A percentile compares a stretch with the other conserved stretches of the same genome.
Conservation (phyloP, 2,888 invertebrate genomes). For the Vesta saturnalis region DNA sequence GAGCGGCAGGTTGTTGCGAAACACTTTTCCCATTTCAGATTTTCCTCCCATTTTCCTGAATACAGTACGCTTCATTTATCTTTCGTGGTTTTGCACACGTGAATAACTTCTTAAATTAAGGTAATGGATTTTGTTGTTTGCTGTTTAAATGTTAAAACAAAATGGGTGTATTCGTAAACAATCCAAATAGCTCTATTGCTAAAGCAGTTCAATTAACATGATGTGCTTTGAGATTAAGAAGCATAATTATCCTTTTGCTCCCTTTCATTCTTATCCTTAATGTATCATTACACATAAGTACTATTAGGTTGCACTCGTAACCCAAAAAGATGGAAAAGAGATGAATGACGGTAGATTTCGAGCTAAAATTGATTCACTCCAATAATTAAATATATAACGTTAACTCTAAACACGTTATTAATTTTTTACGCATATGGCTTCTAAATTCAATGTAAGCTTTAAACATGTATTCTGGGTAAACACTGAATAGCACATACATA, state of each 20-base stretch:
- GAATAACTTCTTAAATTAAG: constrained; percentile 24
- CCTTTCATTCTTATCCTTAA: not conserved
- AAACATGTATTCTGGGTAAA: too few species aligned
- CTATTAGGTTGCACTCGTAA: not conserved
- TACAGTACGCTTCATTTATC: constrained; percentile 7
- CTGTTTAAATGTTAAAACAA: not conserved
- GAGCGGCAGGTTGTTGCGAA: not conserved
- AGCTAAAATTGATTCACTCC: too few species aligned
- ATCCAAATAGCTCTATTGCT: not conserved
- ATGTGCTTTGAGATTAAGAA: not conserved
- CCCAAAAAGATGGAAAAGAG: too few species aligned
- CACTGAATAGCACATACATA: too few species aligned
- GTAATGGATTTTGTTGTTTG: constrained; percentile 23
- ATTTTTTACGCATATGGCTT: too few species aligned
- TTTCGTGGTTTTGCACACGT: not conserved
- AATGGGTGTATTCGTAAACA: not conserved
- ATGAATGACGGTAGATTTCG: too few species aligned
- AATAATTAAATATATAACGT: too few species aligned
- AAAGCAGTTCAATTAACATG: not conserved
- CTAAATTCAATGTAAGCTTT: too few species aligned
- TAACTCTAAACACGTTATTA: too few species aligned
- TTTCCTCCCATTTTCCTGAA: not conserved
- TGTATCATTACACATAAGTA: constrained; percentile 1
- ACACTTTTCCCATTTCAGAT: not conserved
- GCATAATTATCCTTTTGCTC: not conserved